Conservation (phyloP, 2,797 vertebrate species). For the Oryzias sinensis region DNA sequence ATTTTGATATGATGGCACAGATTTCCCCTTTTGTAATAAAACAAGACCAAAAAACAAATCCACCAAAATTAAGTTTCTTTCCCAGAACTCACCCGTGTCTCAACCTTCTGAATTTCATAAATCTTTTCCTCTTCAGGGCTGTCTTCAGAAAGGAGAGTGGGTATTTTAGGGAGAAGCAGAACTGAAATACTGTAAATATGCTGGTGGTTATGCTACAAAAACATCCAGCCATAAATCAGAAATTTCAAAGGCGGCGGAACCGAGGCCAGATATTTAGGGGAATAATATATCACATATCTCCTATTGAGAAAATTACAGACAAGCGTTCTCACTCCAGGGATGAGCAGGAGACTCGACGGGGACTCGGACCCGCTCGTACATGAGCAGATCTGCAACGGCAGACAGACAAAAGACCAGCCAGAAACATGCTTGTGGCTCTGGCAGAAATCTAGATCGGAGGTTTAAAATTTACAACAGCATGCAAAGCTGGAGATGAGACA, state of each 20-base stretch:
- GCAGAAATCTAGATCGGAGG: constrained; percentile 32
- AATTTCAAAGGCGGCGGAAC: constrained; percentile 39
- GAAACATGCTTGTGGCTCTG: constrained; percentile 46
- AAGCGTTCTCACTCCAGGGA: constrained; percentile 54
- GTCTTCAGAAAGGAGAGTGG: background rate
- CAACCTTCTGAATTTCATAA: no score
- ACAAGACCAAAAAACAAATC: no score
- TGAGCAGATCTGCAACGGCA: constrained; percentile 43
- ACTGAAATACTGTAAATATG: constrained; percentile 16
- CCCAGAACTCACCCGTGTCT: no score
- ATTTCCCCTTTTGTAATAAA: no score
- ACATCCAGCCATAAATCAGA: constrained; percentile 54
- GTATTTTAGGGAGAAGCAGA: constrained; percentile 13
- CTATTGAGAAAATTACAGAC: constrained; percentile 75
- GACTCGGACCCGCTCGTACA: constrained; percentile 67
- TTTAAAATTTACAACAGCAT: constrained; percentile 21
- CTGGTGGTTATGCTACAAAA: constrained; percentile 45
- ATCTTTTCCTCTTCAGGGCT: no score
- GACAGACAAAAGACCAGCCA: constrained; percentile 50
- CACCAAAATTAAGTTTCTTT: no score
- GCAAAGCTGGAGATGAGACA: constrained; percentile 28
- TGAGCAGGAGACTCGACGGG: constrained; percentile 57
- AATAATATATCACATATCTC: constrained; percentile 74
- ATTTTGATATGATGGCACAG: no score
- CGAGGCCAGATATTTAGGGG: constrained; percentile 57